These are phyloP conservation scores for Propithecus perrieri DNA, from an alignment of 2,797 vertebrate genomes.

Conservation along the genomic window DNA sequence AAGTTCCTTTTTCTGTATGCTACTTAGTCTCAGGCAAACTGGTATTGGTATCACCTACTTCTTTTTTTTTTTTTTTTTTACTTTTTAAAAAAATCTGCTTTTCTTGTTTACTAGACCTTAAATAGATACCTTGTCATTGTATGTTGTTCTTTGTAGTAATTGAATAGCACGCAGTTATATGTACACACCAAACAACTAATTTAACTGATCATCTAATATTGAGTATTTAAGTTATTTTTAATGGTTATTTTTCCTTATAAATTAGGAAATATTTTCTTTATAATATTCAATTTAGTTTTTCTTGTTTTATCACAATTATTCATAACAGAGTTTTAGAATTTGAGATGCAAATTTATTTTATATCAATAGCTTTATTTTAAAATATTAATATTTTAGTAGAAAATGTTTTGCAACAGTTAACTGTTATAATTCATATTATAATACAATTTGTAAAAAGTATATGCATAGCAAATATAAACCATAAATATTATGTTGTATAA, in stretches of 20 bases:
- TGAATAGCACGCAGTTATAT: neutral
- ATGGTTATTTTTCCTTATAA: neutral
- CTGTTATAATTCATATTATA: neutral
- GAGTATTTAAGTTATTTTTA: neutral
- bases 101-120: neutral
- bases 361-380: neutral
- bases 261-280: neutral
- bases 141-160: neutral
- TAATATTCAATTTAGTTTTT: neutral
- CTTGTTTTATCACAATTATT: neutral
- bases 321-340: neutral
- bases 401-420: neutral
- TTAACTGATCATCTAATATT: neutral
- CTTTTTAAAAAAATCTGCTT: neutral
- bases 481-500: neutral
- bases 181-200: neutral
- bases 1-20: neutral
- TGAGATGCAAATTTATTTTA: neutral
- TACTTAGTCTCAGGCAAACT: neutral
- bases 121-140: neutral
- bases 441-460: neutral
- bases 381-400: slow-evolving; percentile 7
- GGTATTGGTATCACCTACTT: neutral
- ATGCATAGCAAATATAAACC: neutral
- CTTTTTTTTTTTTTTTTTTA: neutral